Evolutionary conservation across 2,888 invertebrate genomes (phyloP).

Genomic region (Epistrophe eligans): DNA sequence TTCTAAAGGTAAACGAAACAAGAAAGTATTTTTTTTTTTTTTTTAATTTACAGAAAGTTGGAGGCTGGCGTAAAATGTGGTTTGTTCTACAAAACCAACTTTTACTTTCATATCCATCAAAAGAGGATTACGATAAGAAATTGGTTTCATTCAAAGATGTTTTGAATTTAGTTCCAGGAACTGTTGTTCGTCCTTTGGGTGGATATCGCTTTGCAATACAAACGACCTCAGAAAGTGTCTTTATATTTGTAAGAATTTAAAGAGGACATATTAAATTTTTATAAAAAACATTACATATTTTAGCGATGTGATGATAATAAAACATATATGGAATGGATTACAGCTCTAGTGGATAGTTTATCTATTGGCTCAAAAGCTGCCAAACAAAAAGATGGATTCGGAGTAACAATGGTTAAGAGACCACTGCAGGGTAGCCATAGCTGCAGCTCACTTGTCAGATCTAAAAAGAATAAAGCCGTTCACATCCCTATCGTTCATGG

Average conservation of each 20-base stretch:
- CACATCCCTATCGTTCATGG: conserved; percentile 79
- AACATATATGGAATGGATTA: conserved; percentile 80
- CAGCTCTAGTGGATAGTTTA: conserved; percentile 79
- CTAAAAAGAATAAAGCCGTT: conserved; percentile 70
- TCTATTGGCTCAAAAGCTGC: conserved; percentile 64
- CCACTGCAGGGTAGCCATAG: conserved; percentile 77
- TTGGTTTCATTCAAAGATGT: conserved; percentile 81
- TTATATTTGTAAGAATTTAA: conserved; percentile 79
- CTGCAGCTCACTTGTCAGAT: conserved; percentile 77
- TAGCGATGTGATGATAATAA: conserved; percentile 80
- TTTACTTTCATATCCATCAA: conserved; percentile 79
- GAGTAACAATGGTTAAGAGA: conserved; percentile 23
- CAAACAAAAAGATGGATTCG: conserved; percentile 53
- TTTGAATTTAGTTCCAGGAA: conserved; percentile 80
- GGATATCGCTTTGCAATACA: conserved; percentile 81
- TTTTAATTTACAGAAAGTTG: conserved; percentile 78
- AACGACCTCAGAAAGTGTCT: conserved; percentile 79
- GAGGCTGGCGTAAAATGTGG: conserved; percentile 81
- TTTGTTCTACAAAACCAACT: conserved; percentile 81
- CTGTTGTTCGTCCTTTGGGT: conserved; percentile 79
- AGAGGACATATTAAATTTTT: background rate
- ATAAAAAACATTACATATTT: conserved; percentile 12
- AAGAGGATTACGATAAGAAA: conserved; percentile 80
- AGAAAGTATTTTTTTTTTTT: conserved; percentile 1
- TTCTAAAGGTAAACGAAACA: background rate